A percentile compares a stretch with the other conserved stretches of the same genome.
Conservation (phyloP, 2,113 vertebrate species). For the Saiga tatarica region DNA sequence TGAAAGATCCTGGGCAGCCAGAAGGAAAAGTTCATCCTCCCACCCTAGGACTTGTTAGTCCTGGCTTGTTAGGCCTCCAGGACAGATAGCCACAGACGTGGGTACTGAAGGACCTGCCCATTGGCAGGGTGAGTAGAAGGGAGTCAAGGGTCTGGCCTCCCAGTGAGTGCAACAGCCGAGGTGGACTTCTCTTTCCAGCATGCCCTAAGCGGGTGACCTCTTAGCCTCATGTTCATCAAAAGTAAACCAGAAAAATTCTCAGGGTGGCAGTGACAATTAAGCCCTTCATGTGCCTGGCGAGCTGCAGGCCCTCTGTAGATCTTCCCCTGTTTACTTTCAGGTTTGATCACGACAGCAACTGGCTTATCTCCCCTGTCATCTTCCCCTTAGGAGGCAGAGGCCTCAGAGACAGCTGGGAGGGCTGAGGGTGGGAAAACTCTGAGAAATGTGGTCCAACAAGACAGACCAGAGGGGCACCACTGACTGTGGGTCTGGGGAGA, state of each 20-base stretch:
- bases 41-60: neutral
- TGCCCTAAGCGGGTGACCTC: neutral
- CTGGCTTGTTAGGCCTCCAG: neutral
- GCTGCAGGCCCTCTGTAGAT: neutral
- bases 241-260: neutral
- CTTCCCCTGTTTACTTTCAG: neutral
- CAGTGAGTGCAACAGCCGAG: neutral
- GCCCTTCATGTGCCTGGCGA: neutral
- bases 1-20: neutral
- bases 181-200: neutral
- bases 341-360: conserved; percentile 5
- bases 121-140: neutral
- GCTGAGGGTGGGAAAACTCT: neutral
- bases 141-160: neutral
- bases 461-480: neutral
- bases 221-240: neutral
- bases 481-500: neutral
- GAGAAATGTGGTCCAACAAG: conserved; percentile 45
- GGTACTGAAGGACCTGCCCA: neutral
- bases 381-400: neutral
- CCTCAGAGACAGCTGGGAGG: neutral
- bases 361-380: neutral
- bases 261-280: neutral
- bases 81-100: neutral
- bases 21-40: neutral